Percentiles rank a stretch among this genome's conserved stretches.
Conservation (phyloP, 2,113 vertebrate species). For the Rattus norvegicus region GRCr8 NC_086035.1:51963501-51964000, state of each 20-base stretch:
- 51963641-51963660: not conserved
- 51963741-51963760: not conserved
- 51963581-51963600: not conserved
- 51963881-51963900: not conserved
- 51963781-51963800: not conserved
- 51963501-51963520: not conserved
- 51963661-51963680: not conserved
- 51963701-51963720: not conserved
- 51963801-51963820: not conserved
- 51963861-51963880: not conserved
- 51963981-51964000: not conserved
- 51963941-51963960: not conserved
- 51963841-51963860: not conserved
- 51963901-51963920: not conserved
- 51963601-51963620: not conserved
- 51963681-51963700: not conserved
- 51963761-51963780: not conserved
- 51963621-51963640: not conserved
- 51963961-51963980: not conserved
- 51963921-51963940: not conserved
- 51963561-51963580: not conserved
- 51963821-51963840: not conserved
- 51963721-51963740: not conserved
- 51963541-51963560: not conserved
- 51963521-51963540: not conserved